Percentiles rank a stretch among this genome's conserved stretches.
Evolutionary conservation across 2,888 invertebrate genomes (phyloP).

Genomic region (Euzophera pinguis): DNA sequence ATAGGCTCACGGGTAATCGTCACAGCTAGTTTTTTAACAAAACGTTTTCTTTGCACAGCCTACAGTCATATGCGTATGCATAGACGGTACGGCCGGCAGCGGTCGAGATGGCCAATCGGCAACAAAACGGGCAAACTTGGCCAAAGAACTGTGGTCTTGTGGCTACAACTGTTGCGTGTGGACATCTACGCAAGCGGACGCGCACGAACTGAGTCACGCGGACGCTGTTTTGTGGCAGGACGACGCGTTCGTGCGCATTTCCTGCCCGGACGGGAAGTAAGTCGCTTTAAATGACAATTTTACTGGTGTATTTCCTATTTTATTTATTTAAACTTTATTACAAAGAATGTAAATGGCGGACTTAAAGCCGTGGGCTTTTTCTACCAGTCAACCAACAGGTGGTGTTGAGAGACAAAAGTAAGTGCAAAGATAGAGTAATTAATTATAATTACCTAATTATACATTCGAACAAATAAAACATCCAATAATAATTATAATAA

Average conservation of each 20-base stretch:
- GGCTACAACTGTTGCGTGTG: slow-evolving; percentile 74
- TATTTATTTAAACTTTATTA: too few relatives aligned
- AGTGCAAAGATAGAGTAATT: too few relatives aligned
- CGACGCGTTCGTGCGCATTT: slow-evolving; percentile 35
- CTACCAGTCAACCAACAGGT: too few relatives aligned
- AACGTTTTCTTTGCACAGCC: slow-evolving; percentile 32
- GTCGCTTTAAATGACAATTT: too few relatives aligned
- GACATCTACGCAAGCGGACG: slow-evolving; percentile 31
- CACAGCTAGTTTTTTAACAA: not conserved
- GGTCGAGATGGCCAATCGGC: slow-evolving; percentile 44
- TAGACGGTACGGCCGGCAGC: slow-evolving; percentile 45
- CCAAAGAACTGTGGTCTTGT: slow-evolving; percentile 83
- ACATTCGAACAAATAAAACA: too few relatives aligned
- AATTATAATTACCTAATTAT: too few relatives aligned
- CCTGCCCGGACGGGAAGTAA: slow-evolving; percentile 31
- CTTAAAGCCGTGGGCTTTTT: too few relatives aligned
- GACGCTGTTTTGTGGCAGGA: slow-evolving; percentile 40
- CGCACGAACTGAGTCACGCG: slow-evolving; percentile 40
- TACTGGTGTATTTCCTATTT: too few relatives aligned
- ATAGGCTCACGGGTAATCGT: too few relatives aligned
- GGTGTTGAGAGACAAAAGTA: too few relatives aligned
- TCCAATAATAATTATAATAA: too few relatives aligned
- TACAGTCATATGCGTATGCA: slow-evolving; percentile 46
- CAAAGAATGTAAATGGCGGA: too few relatives aligned
- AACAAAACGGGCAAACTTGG: slow-evolving; percentile 39